Evolutionary conservation across 1,140 invertebrate species (phyloP), one percentile per base, ranked within the genome.

Genomic region (Ostrea denselamellosa): DNA sequence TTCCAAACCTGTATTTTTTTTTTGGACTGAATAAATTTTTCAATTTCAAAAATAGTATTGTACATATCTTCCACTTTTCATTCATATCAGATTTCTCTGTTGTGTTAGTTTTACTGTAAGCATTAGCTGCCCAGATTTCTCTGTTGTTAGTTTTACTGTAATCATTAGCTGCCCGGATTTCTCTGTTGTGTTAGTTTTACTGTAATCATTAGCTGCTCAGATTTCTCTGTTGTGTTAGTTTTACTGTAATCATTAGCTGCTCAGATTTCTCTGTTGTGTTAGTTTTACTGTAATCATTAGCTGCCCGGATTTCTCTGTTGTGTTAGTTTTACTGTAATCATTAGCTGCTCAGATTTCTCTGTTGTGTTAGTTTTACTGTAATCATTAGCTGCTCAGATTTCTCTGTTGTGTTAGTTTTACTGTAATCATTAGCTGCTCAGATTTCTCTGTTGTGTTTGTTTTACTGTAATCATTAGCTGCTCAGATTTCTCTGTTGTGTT

Each of bases 211-310:
- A 77, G 68, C 68, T 34, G 68, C 68, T 25, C 68, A 77, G 68
- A 77, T 77, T 77, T 77, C 34, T 44, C 34, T 44, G 34, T 1
- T 44, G 5, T 44, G 34, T 44, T 19, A 2, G 7, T 5, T 17
- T 77, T 77, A 77, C 68, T 25, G 68, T 77, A 77, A 34, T 77
- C 68, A 77, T 77, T 12, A 77, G 68, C 68, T 34, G 68, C 68
- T 25, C 68, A 77, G 68, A 77, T 77, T 77, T 77, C 34, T 44
- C 34, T 44, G 34, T 1, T 44, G 5, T 44, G 34, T 44, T 19
- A 2, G 7, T 5, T 17, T 77, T 77, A 77, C 68, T 25, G 68
- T 77, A 77, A 34, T 77, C 68, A 77, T 77, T 12, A 77, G 68
- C 68, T 34, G 68, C 68, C 68, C 68, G 28, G 68, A 77, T 77